These are phyloP conservation scores for Ephestia elutella DNA, from an alignment of 1,140 invertebrate species.

Conservation along the genomic window DNA sequence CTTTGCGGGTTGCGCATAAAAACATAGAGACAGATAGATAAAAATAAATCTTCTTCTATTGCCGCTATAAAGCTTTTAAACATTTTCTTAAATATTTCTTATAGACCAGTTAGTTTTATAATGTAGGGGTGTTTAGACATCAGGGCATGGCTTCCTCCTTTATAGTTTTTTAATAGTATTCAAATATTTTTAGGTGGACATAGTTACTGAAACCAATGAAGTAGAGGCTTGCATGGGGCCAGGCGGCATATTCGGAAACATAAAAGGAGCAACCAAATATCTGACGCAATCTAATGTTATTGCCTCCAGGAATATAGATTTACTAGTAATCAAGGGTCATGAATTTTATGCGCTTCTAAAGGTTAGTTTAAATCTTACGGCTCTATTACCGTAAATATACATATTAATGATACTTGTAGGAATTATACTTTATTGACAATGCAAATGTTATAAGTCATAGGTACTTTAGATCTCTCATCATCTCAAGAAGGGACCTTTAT, in stretches of 20 bases:
- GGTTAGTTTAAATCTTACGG: slow-evolving; percentile 23
- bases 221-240: slow-evolving; percentile 66
- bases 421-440: background rate
- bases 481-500: no score
- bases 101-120: no score
- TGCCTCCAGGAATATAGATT: slow-evolving; percentile 59
- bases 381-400: background rate
- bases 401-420: background rate
- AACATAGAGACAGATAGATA: no score
- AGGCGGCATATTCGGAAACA: slow-evolving; percentile 65
- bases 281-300: slow-evolving; percentile 52
- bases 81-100: no score
- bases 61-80: no score
- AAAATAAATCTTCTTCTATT: no score
- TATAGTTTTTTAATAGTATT: no score
- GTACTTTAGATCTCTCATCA: no score
- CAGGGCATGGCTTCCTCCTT: no score
- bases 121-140: no score
- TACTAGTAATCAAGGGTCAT: slow-evolving; percentile 50
- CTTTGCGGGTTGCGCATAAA: no score
- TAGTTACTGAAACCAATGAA: slow-evolving; percentile 56
- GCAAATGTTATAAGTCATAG: no score
- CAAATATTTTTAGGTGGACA: slow-evolving; percentile 45
- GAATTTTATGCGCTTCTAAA: slow-evolving; percentile 59
- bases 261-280: slow-evolving; percentile 48